Evolutionary conservation across 1,140 invertebrate genomes (phyloP).

Genomic region (Calliopsis andreniformis): DNA sequence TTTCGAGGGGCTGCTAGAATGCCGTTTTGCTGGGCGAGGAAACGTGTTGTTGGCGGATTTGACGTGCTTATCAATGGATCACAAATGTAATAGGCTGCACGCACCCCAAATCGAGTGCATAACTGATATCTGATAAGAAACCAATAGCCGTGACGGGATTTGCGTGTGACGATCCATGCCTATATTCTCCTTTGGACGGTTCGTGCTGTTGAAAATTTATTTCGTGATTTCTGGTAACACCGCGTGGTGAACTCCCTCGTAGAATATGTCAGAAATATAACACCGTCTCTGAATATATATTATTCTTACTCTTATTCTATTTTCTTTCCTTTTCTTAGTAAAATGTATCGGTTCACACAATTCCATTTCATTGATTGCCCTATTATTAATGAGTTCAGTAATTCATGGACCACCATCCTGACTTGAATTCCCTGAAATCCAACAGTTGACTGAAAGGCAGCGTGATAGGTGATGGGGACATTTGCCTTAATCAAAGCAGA

Average conservation of each 20-base stretch:
- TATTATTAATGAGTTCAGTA: too few relatives aligned
- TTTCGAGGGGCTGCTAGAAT: slow-evolving; percentile 54
- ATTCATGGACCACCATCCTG: too few relatives aligned
- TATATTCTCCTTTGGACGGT: background rate
- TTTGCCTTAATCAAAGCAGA: background rate
- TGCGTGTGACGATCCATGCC: slow-evolving; percentile 50
- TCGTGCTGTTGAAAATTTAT: slow-evolving; percentile 26
- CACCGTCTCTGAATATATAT: background rate
- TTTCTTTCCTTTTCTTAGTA: too few relatives aligned
- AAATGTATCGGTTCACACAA: too few relatives aligned
- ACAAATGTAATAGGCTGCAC: slow-evolving; percentile 74
- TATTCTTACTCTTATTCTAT: too few relatives aligned
- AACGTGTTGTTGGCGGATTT: slow-evolving; percentile 78
- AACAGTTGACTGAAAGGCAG: too few relatives aligned
- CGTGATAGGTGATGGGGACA: too few relatives aligned
- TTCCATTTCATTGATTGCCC: too few relatives aligned
- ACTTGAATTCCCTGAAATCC: too few relatives aligned
- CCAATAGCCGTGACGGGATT: slow-evolving; percentile 68
- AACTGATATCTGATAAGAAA: slow-evolving; percentile 75
- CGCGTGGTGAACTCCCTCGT: background rate
- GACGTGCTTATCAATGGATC: slow-evolving; percentile 79
- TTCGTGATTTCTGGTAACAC: slow-evolving; percentile 33
- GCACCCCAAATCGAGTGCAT: slow-evolving; percentile 73
- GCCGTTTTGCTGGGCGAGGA: slow-evolving; percentile 54
- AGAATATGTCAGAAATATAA: background rate